Percentiles rank a stretch among this genome's conserved stretches.
These are phyloP conservation scores for Ctenosaura bakeri DNA, from an alignment of 2,797 vertebrate species.

Conservation along the genomic window DNA sequence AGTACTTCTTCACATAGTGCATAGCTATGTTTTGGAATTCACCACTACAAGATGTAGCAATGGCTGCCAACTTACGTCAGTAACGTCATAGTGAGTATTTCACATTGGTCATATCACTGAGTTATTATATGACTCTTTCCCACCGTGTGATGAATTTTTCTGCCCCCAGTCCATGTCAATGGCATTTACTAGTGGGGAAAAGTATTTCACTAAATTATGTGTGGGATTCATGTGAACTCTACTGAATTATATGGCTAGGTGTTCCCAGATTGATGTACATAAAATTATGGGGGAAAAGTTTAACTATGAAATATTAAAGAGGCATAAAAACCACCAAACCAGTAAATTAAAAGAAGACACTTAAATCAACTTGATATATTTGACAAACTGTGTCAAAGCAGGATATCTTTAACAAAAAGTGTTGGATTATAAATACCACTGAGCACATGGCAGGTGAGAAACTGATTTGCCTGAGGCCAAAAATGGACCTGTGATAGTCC, in stretches of 20 bases:
- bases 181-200: neutral
- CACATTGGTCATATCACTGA: neutral
- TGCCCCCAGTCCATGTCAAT: neutral
- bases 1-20: neutral
- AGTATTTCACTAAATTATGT: neutral
- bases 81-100: neutral
- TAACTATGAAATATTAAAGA: neutral
- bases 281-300: neutral
- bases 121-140: neutral
- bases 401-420: neutral
- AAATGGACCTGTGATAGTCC: no score
- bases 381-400: neutral
- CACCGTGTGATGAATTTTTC: neutral
- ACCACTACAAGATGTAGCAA: neutral
- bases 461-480: neutral
- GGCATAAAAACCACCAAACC: neutral
- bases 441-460: neutral
- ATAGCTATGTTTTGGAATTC: neutral
- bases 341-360: neutral
- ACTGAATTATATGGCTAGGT: neutral
- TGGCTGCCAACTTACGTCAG: neutral
- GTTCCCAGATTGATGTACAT: neutral
- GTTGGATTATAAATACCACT: neutral
- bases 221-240: neutral
- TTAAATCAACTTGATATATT: neutral